These are phyloP conservation scores for Hydropsyche tenuis DNA, from an alignment of 1,140 invertebrate genomes.

Conservation along the genomic window DNA sequence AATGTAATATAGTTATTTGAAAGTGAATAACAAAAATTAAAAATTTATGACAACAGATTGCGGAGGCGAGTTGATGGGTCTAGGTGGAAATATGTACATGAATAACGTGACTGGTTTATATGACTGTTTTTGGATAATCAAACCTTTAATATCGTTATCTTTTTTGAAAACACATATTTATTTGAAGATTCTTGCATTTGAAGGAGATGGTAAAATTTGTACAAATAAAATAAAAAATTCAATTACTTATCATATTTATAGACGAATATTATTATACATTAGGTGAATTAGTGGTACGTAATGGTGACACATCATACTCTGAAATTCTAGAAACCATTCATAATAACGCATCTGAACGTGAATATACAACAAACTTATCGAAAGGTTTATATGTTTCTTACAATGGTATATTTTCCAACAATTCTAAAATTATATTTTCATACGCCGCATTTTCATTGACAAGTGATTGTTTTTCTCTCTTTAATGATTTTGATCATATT, in stretches of 20 bases:
- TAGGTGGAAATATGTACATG: conserved; percentile 75
- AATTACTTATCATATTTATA: too few relatives aligned
- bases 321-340: conserved; percentile 63
- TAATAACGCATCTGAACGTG: conserved; percentile 57
- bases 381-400: conserved; percentile 72
- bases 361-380: conserved; percentile 65
- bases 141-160: conserved; percentile 64
- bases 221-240: conserved; percentile 23
- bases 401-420: conserved; percentile 64
- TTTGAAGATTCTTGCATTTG: conserved; percentile 68
- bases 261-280: conserved; percentile 26
- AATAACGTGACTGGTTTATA: conserved; percentile 70
- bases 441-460: conserved; percentile 73
- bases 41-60: conserved; percentile 61
- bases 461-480: conserved; percentile 54
- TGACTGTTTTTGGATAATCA: conserved; percentile 74
- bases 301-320: conserved; percentile 69
- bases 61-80: conserved; percentile 72
- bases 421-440: conserved; percentile 67
- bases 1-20: not conserved
- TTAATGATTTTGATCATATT: too few relatives aligned
- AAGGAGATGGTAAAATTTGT: conserved; percentile 64
- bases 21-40: not conserved
- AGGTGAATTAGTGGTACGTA: conserved; percentile 63
- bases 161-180: conserved; percentile 72